Base-by-base conservation (phyloP, 2,797 vertebrate genomes). In the Crypturellus tataupa region DNA sequence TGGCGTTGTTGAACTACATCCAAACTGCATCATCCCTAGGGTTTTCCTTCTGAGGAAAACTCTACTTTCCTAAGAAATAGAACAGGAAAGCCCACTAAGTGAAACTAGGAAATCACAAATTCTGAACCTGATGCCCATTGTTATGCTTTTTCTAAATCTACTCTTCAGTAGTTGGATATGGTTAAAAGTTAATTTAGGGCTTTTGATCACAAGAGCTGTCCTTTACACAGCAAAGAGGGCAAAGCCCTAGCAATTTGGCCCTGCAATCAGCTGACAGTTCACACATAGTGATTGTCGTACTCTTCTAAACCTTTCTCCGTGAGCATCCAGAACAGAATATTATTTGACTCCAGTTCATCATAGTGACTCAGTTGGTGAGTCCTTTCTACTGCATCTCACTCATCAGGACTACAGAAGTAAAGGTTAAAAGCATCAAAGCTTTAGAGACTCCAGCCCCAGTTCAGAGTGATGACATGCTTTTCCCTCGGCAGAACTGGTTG, bases 251-350 rank as follows among this genome's bases (percentile, higher is more conserved):
- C 17, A 60, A 53, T 71, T 62, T 94, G 51, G 58, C 68, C 37
- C 42, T 14, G 1, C 62, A 27, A 14, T n/a, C 75, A 82, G 72
- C 44, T 94, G 89, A 51, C n/a, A 17, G 27, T 59, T 84, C 64
- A 44, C 29, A 2, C 42, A 29, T 21, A 35, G 49, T 46, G 20
- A 62, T 62, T 96, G 64, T 87, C 78, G 44, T 93, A 68, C 49
- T n/a, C 58, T 71, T 85, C 25, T 85, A 82, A 80, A 85, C 53
- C 55, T 70, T 95, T 92, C 72, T 58, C n/a, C 62, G 76, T 29
- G 70, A 89, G 37, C 70, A 80, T 68, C 62, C 53, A 88, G 95
- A 93, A 95, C 89, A 86, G 63, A 91, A 92, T 94, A 80, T 91
- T 72, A 73, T 93, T 70, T 86, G 77, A 93, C 63, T 94, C 51